These are phyloP conservation scores for Campylomormyrus tamandua DNA, from an alignment of 2,113 vertebrate genomes.

Conservation along the genomic window DNA sequence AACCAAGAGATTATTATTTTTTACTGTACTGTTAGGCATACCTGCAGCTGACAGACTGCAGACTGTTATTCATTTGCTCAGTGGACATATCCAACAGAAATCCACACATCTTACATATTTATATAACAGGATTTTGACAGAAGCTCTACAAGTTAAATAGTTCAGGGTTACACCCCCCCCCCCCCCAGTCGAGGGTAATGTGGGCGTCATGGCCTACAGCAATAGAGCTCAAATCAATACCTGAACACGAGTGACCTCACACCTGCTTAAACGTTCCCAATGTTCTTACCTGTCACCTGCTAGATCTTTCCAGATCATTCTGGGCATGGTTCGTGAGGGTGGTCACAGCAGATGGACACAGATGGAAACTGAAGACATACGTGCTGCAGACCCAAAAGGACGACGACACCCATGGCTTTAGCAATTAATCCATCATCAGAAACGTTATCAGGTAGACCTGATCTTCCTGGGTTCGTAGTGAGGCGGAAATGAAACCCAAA, in stretches of 20 bases:
- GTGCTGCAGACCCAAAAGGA: neutral
- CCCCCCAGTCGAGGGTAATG: neutral
- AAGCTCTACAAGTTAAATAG: neutral
- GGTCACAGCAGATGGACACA: neutral
- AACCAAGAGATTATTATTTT: neutral
- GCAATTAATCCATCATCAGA: conserved; percentile 1
- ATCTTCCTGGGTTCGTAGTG: neutral
- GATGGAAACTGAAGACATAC: neutral
- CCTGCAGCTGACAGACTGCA: neutral
- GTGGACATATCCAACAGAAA: neutral
- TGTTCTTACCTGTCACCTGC: neutral
- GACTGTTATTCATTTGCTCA: neutral
- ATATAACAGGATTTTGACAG: neutral
- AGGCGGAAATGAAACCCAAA: neutral
- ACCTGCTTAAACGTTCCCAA: neutral
- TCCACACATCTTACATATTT: neutral
- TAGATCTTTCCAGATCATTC: neutral
- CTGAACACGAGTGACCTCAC: neutral
- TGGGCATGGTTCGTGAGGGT: neutral
- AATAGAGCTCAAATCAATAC: neutral
- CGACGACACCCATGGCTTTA: neutral
- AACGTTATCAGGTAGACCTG: neutral
- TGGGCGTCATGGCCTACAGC: neutral
- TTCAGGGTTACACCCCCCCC: neutral
- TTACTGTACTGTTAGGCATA: neutral